These are phyloP conservation scores for Cosmopolites sordidus DNA, from an alignment of 2,888 invertebrate genomes.

Conservation along the genomic window DNA sequence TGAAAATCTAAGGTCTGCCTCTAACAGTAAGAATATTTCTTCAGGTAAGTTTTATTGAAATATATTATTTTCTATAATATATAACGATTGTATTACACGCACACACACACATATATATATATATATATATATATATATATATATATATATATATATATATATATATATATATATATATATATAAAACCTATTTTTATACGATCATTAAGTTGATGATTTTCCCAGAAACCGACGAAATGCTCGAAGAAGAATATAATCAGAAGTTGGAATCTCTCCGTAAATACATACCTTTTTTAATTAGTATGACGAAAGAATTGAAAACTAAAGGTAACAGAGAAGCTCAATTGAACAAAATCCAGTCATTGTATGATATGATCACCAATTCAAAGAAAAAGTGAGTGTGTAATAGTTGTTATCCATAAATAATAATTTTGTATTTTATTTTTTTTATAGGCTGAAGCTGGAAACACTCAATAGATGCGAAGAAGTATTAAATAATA, in stretches of 20 bases:
- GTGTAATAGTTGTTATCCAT: not conserved
- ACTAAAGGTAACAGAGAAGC: constrained; percentile 53
- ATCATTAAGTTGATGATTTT: not conserved
- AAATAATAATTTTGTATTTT: not conserved
- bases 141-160: too few species aligned
- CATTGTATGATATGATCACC: constrained; percentile 58
- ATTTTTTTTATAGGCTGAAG: constrained; percentile 60
- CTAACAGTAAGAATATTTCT: too few species aligned
- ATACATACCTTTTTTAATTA: constrained; percentile 69
- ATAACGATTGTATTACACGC: too few species aligned
- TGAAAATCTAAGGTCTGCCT: too few species aligned
- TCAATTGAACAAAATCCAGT: constrained; percentile 61
- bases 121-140: too few species aligned
- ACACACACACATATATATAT: too few species aligned
- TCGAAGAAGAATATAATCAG: constrained; percentile 53
- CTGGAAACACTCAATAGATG: constrained; percentile 64
- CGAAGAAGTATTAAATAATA: constrained; percentile 63
- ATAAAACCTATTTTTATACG: too few species aligned
- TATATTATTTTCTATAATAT: too few species aligned
- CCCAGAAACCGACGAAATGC: constrained; percentile 34
- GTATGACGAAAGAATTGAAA: constrained; percentile 62
- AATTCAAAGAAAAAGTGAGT: constrained; percentile 61
- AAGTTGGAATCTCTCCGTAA: constrained; percentile 65
- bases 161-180: too few species aligned
- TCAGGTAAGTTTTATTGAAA: too few species aligned